These are phyloP conservation scores for Caenorhabditis wallacei DNA, from an alignment of 2,888 invertebrate genomes.

Conservation along the genomic window DNA sequence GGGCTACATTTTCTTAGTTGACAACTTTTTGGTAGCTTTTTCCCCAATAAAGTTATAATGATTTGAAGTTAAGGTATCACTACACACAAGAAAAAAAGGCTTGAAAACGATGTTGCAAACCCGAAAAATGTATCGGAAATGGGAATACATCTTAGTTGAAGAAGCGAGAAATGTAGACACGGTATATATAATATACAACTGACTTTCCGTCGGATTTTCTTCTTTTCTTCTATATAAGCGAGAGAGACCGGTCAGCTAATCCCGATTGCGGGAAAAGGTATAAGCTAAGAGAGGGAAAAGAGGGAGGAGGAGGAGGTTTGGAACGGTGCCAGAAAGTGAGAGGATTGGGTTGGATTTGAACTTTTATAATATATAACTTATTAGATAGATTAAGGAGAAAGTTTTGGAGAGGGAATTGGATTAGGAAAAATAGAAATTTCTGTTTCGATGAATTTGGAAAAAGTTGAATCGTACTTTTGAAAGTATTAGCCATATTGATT, in stretches of 20 bases:
- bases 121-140: too few species aligned
- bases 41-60: too few species aligned
- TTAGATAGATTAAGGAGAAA: background rate
- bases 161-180: too few species aligned
- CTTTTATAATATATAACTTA: background rate
- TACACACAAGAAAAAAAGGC: constrained; percentile 8
- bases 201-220: constrained; percentile 8
- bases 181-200: background rate
- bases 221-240: background rate
- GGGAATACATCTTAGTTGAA: too few species aligned
- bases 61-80: too few species aligned
- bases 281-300: constrained; percentile 1
- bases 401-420: background rate
- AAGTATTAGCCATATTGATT: too few species aligned
- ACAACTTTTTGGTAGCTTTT: too few species aligned
- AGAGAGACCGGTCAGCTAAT: constrained; percentile 59
- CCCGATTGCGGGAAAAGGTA: constrained; percentile 40
- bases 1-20: too few species aligned
- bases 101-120: too few species aligned
- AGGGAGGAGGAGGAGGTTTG: constrained; percentile 21
- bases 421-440: background rate
- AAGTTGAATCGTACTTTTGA: too few species aligned
- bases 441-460: too few species aligned
- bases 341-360: background rate
- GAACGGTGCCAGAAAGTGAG: constrained; percentile 59